These are phyloP conservation scores for Siniperca undulata DNA, from an alignment of 2,797 vertebrate species.

Conservation along the genomic window DNA sequence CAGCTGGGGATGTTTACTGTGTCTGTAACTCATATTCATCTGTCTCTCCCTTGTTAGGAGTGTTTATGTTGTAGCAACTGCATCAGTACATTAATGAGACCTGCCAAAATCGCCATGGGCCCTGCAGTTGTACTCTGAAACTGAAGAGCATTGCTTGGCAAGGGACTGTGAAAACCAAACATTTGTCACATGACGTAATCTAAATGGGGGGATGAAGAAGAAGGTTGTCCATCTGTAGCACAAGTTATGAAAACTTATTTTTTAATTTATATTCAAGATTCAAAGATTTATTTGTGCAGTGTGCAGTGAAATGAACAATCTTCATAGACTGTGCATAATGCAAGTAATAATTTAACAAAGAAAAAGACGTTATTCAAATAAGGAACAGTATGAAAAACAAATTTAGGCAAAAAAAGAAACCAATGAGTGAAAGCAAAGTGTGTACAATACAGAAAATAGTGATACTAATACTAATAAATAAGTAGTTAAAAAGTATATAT, in stretches of 20 bases:
- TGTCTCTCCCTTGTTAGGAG: slow-evolving; percentile 22
- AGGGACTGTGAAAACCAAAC: slow-evolving; percentile 23
- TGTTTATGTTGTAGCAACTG: slow-evolving; percentile 26
- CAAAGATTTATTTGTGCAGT: not conserved
- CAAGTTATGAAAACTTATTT: not conserved
- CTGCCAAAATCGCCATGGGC: slow-evolving; percentile 19
- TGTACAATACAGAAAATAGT: not conserved
- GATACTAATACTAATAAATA: not conserved
- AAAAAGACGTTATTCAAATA: not conserved
- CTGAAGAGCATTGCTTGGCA: slow-evolving; percentile 18
- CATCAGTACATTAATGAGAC: slow-evolving; percentile 18
- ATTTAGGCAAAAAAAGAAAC: not conserved
- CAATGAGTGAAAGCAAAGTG: not conserved
- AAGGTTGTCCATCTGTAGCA: not conserved
- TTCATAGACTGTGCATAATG: not conserved
- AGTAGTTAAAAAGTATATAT: not conserved
- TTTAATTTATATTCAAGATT: slow-evolving; percentile 2
- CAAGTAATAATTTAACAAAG: not conserved
- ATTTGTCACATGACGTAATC: slow-evolving; percentile 16
- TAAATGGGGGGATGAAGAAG: not conserved
- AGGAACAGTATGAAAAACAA: not conserved
- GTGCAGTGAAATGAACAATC: not conserved
- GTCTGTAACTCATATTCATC: slow-evolving; percentile 36
- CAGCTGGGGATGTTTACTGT: slow-evolving; percentile 45
- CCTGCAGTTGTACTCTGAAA: slow-evolving; percentile 9